phyloP scores from a whole-genome alignment of 2,113 vertebrate genomes.

The Leptobrachium leishanense region DNA sequence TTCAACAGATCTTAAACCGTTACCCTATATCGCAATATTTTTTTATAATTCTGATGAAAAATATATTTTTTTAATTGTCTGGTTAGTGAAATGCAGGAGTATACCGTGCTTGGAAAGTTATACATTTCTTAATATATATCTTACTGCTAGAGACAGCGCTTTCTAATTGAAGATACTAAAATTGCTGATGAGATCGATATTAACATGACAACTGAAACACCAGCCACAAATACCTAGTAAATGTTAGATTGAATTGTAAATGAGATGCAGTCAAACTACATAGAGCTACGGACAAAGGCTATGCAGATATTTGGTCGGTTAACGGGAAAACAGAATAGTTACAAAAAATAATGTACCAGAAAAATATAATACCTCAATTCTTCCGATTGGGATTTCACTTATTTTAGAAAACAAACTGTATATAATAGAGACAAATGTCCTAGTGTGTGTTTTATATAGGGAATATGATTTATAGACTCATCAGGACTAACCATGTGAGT shows the following conservation, averaged over 20 bases:
- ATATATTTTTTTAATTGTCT: not conserved
- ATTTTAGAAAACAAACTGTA: not conserved
- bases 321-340: not conserved
- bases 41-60: no score
- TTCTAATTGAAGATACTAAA: conserved; percentile 28
- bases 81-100: not conserved
- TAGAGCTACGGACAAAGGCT: conserved; percentile 54
- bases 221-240: conserved; percentile 57
- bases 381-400: not conserved
- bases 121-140: not conserved
- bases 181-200: conserved; percentile 23
- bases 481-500: no score
- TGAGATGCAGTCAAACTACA: conserved; percentile 48
- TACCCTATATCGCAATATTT: no score
- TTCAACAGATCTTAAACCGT: no score
- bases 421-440: not conserved
- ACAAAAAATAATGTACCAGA: no score
- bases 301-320: conserved; percentile 1
- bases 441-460: not conserved
- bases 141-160: conserved; percentile 22
- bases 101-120: conserved; percentile 5
- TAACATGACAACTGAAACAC: conserved; percentile 39
- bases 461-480: not conserved
- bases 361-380: no score
- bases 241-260: conserved; percentile 50